Percentiles rank a stretch among this genome's conserved stretches.
These are phyloP conservation scores for Drosophila mimica DNA, from an alignment of 2,888 invertebrate species.

Conservation along the genomic window DNA sequence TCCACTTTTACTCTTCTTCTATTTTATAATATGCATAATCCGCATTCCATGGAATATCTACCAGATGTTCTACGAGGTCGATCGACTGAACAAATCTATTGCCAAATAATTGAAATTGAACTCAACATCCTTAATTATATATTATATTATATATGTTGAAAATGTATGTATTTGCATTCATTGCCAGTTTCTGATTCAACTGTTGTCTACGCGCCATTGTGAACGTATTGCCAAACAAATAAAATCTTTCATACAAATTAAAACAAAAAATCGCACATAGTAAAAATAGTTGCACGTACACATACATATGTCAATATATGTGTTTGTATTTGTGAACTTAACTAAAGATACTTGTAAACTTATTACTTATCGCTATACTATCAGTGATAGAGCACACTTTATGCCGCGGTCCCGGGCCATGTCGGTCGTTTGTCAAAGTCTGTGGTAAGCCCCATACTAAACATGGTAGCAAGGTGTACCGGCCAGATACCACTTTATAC, in stretches of 20 bases:
- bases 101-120: constrained; percentile 22
- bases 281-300: constrained; percentile 3
- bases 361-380: constrained; percentile 51
- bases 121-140: constrained; percentile 21
- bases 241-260: constrained; percentile 8
- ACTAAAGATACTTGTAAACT: constrained; percentile 43
- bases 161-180: constrained; percentile 1
- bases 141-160: not conserved
- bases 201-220: constrained; percentile 47
- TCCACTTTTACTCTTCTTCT: not conserved
- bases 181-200: not conserved
- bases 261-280: not conserved
- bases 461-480: constrained; percentile 46
- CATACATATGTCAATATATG: not conserved
- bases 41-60: constrained; percentile 35
- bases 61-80: constrained; percentile 46
- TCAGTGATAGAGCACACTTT: constrained; percentile 39
- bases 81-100: constrained; percentile 14
- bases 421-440: constrained; percentile 53
- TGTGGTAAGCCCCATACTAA: constrained; percentile 33
- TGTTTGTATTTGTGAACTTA: not conserved
- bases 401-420: constrained; percentile 27
- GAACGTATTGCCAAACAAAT: constrained; percentile 38
- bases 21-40: constrained; percentile 17
- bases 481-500: constrained; percentile 8